Base-by-base conservation (phyloP, 2,797 vertebrate genomes). In the Merluccius polli region DNA sequence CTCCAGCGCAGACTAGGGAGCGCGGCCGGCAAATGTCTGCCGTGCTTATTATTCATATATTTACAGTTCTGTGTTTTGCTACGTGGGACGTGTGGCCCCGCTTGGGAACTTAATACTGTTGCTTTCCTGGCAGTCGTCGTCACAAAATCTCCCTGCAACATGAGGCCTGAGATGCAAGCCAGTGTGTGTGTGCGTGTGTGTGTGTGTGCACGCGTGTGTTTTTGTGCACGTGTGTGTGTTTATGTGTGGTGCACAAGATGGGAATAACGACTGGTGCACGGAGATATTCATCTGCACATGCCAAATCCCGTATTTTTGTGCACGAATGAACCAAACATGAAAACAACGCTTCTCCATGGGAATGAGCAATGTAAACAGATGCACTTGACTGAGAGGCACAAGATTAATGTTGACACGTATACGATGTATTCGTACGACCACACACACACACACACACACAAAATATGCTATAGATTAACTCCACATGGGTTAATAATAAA, bases 381-480 rank as follows among this genome's bases (percentile, higher is more conserved):
- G 30, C 71, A 78, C 10, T 73, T 74, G 71, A 30, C 59, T 77
- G 76, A 41, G 73, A 69, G 44, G 29, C 38, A 70, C 18, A 7
- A 32, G 75, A 76, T 65, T 86, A 70, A 74, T 31, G 76, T 68
- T 74, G 35, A 73, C 63, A 75, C 81, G 77, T 75, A 77, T 63
- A 48, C 72, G 24, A 4, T 76, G 6, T 44, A 74, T 73, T 18
- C 29, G 8, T 3, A 44, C 24, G 27, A 79, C 52, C 33, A 41
- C 73, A 29, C 70, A 74, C 71, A 84, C 71, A 38, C 31, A 7
- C 73, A 31, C 63, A 75, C 3, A 77, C 63, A 36, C 24, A 35
- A 82, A 85, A 84, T 73, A 83, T 81, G 72, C 72, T 77, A 73
- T 32, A 85, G 76, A 89, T 87, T 81, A 86, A 75, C 74, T 73